phyloP scores from a whole-genome alignment of 2,888 invertebrate species.

The Cynaeus angustus region DNA sequence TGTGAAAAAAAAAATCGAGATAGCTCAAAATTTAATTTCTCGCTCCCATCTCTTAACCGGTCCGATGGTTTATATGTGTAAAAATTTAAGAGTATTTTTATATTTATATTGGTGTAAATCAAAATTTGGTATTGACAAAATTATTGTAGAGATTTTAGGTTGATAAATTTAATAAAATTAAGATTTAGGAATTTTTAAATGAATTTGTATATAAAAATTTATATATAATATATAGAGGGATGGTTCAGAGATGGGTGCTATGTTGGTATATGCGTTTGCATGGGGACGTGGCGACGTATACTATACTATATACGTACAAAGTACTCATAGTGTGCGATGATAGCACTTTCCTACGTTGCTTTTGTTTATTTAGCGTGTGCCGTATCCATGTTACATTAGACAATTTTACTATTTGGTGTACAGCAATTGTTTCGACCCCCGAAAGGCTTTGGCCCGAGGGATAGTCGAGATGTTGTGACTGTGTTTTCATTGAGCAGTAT shows the following conservation, averaged over 20 bases:
- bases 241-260: conserved; percentile 69
- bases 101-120: conserved; percentile 74
- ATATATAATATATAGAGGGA: conserved; percentile 77
- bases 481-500: conserved; percentile 81
- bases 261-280: conserved; percentile 68
- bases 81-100: conserved; percentile 73
- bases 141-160: conserved; percentile 73
- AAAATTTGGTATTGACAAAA: conserved; percentile 73
- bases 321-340: conserved; percentile 70
- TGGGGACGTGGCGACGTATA: conserved; percentile 71
- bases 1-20: conserved; percentile 70
- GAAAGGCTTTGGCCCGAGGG: conserved; percentile 58
- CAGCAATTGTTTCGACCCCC: conserved; percentile 71
- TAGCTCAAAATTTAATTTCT: conserved; percentile 72
- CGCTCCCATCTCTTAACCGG: conserved; percentile 59
- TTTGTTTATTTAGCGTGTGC: conserved; percentile 72
- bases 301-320: conserved; percentile 73
- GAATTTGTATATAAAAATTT: conserved; percentile 82
- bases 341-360: conserved; percentile 70
- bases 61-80: conserved; percentile 71
- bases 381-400: conserved; percentile 73
- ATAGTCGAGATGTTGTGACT: conserved; percentile 72
- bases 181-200: conserved; percentile 81
- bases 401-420: conserved; percentile 74
- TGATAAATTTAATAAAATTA: conserved; percentile 75